These are phyloP conservation scores for Sciaenops ocellatus DNA, from an alignment of 2,797 vertebrate genomes.

Conservation along the genomic window DNA sequence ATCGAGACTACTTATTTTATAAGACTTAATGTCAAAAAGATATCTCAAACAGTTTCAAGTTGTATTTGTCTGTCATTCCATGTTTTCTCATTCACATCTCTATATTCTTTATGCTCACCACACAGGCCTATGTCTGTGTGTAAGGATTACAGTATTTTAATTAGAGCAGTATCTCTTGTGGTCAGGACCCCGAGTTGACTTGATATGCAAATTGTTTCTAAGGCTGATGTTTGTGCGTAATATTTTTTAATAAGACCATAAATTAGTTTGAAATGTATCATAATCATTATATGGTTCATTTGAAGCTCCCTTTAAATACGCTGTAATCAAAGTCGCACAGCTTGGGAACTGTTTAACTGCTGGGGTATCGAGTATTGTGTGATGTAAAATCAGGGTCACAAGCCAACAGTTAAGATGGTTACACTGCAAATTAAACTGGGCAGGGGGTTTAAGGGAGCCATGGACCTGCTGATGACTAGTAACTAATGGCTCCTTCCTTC, in stretches of 20 bases:
- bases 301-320: not conserved
- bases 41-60: slow-evolving; percentile 39
- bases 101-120: slow-evolving; percentile 15
- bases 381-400: slow-evolving; percentile 29
- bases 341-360: slow-evolving; percentile 10
- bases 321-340: not conserved
- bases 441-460: slow-evolving; percentile 11
- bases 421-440: slow-evolving; percentile 32
- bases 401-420: slow-evolving; percentile 36
- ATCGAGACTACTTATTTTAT: slow-evolving; percentile 40
- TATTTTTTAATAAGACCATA: not conserved
- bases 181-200: not conserved
- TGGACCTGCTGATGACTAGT: slow-evolving; percentile 31
- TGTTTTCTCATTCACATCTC: slow-evolving; percentile 23
- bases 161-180: not conserved
- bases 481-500: slow-evolving; percentile 9
- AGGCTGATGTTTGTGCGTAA: not conserved
- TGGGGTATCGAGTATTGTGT: not conserved
- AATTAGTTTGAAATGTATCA: not conserved
- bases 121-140: not conserved
- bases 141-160: slow-evolving; percentile 22
- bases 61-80: slow-evolving; percentile 36
- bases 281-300: not conserved
- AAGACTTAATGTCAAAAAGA: slow-evolving; percentile 34
- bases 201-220: slow-evolving; percentile 4